Percentiles rank a stretch among this genome's conserved stretches.
phyloP scores from a whole-genome alignment of 1,140 invertebrate species.

The Chymomyza costata region DNA sequence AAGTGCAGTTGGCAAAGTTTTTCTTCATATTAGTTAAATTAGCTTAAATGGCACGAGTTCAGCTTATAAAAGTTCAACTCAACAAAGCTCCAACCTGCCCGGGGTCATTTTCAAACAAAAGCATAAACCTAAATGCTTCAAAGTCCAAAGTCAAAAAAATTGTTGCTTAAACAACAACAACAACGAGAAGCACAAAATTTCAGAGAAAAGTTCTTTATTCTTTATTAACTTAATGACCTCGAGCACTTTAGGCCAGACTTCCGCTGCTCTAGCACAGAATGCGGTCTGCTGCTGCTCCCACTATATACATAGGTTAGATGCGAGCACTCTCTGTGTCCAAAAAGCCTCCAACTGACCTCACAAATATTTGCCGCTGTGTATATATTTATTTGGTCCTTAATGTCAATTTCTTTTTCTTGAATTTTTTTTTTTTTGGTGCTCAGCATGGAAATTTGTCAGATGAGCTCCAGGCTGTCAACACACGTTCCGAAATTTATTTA shows the following conservation, averaged over 20 bases:
- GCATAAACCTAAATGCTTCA: conserved; percentile 25
- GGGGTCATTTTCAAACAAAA: conserved; percentile 4
- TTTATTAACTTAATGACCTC: conserved; percentile 36
- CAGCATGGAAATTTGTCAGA: no score
- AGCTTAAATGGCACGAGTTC: conserved; percentile 6
- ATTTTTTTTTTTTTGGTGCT: no score
- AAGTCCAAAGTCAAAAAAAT: conserved; percentile 25
- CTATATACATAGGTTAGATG: no score
- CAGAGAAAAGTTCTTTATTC: conserved; percentile 1
- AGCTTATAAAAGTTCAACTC: conserved; percentile 4
- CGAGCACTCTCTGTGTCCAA: no score
- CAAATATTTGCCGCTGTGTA: no score
- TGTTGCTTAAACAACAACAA: conserved; percentile 7
- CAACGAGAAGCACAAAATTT: not conserved
- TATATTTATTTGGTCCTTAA: no score
- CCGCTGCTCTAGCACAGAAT: no score
- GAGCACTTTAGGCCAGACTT: conserved; percentile 17
- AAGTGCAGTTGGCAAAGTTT: conserved; percentile 18
- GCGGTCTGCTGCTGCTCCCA: no score
- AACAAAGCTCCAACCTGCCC: conserved; percentile 2
- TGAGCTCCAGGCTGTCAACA: no score
- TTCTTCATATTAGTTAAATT: conserved; percentile 35
- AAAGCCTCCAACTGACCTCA: no score
- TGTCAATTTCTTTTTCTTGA: no score
- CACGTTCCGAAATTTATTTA: no score